phyloP scores from a whole-genome alignment of 2,797 vertebrate genomes.

The Macropodus opercularis region DNA sequence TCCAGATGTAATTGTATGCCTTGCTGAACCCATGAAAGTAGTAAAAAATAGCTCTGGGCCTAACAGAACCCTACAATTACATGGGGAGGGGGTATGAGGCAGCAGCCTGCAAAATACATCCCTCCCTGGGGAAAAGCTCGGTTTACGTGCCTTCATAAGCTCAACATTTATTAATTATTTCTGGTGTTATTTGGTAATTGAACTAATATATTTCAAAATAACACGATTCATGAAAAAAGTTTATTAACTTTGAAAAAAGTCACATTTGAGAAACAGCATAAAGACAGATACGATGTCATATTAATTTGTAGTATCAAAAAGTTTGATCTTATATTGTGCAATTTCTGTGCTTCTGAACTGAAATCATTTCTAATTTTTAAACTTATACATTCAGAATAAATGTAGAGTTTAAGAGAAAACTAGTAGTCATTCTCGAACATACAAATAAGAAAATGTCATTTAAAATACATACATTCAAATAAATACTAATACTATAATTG shows the following conservation, averaged over 20 bases:
- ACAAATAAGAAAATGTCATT: conserved; percentile 41
- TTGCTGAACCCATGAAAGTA: conserved; percentile 62
- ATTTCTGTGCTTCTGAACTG: conserved; percentile 38
- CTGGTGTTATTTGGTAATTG: not conserved
- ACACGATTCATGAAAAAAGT: conserved; percentile 18
- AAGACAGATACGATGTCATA: conserved; percentile 3
- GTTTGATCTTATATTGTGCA: conserved; percentile 7
- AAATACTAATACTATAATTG: conserved; percentile 63
- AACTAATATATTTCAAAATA: not conserved
- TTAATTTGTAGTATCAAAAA: conserved; percentile 8
- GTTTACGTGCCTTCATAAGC: conserved; percentile 18
- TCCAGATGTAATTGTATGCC: conserved; percentile 53
- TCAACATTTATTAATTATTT: too few species aligned
- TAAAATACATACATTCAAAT: conserved; percentile 74
- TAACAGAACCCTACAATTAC: conserved; percentile 72
- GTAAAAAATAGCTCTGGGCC: conserved; percentile 75
- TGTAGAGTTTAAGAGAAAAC: conserved; percentile 30
- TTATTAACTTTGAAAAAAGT: conserved; percentile 36
- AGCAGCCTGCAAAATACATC: conserved; percentile 33
- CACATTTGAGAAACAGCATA: conserved; percentile 20
- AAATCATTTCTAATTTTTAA: conserved; percentile 33
- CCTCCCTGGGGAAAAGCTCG: conserved; percentile 31
- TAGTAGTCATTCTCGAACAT: conserved; percentile 75
- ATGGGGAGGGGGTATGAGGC: conserved; percentile 59
- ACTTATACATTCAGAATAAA: not conserved